Evolutionary conservation across 2,797 vertebrate genomes (phyloP), one percentile per base, ranked within the genome.

Genomic region (Diglossa cyanea): DNA sequence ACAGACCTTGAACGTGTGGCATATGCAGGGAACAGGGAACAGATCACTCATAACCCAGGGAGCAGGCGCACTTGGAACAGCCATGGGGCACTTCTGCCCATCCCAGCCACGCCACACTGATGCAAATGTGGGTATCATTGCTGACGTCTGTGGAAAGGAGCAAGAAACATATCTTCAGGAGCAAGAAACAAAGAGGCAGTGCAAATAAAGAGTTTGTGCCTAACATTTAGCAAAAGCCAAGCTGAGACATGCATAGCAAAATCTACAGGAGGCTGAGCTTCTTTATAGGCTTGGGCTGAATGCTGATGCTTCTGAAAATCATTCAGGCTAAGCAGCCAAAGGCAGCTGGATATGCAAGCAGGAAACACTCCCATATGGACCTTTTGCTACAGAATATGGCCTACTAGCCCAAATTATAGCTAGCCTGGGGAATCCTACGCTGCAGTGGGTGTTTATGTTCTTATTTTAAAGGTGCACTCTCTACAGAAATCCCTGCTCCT

Each of bases 1-100:
- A 47, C 37, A 91, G 54, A 51, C 53, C 79, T 78, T 61, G 77
- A 88, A 63, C 0, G 0, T 1, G 1, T 23, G 72, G 60, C 74
- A 71, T 13, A 8, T 0, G 12, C 44, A 71, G 35, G 40, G 62
- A 78, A 47, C 37, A 45, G 61, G 55, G 86, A 86, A 37, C n/a
- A 66, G 28, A 60, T 81, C 62, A 13, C 53, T 75, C 65, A 33
- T 35, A 60, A 21, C 16, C n/a, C 19, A 39, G 76, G 45, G 53
- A 84, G 42, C 1, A 2, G 71, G 60, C 0, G 0, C 31, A 7
- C 33, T 70, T 6, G 0, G 21, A 83, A 71, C 35, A 50, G 30
- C 20, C 42, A 23, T 0, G 0, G 61, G 17, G 11, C 85, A 47
- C 37, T 68, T 72, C 18, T 31, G 58, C 70, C 63, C 31, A 10